These are phyloP conservation scores for Gari tellinella DNA, from an alignment of 2,888 invertebrate species.

Conservation along the genomic window DNA sequence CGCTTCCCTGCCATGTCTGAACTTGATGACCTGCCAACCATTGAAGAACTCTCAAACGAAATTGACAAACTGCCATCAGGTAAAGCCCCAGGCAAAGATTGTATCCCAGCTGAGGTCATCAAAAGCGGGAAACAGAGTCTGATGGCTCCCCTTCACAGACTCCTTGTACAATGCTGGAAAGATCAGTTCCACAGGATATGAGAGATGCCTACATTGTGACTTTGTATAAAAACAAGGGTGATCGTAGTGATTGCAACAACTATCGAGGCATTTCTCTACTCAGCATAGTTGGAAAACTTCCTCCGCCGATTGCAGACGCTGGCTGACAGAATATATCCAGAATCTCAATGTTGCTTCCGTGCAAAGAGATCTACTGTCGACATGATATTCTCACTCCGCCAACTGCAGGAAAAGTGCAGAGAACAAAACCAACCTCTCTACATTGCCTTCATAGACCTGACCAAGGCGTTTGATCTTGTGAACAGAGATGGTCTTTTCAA, in stretches of 20 bases:
- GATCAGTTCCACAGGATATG: background rate
- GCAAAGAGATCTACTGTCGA: constrained; percentile 20
- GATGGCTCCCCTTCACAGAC: constrained; percentile 5
- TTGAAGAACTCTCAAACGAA: background rate
- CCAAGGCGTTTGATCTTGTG: constrained; percentile 43
- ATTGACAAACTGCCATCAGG: constrained; percentile 7
- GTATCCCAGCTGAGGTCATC: constrained; percentile 11
- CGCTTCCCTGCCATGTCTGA: constrained; percentile 6
- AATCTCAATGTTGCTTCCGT: constrained; percentile 57
- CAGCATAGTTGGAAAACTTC: constrained; percentile 32
- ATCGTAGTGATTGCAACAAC: background rate
- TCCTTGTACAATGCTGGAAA: constrained; percentile 11
- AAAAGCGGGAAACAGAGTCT: constrained; percentile 12
- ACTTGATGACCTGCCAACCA: constrained; percentile 8
- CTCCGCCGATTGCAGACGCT: constrained; percentile 22
- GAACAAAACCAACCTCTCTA: background rate
- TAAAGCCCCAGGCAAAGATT: constrained; percentile 12
- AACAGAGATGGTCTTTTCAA: constrained; percentile 35
- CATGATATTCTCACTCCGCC: constrained; percentile 40
- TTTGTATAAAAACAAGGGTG: no score
- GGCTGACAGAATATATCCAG: constrained; percentile 43
- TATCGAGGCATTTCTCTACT: constrained; percentile 52
- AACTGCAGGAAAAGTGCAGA: constrained; percentile 4
- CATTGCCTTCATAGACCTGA: constrained; percentile 54
- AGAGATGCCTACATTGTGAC: no score